Base-by-base conservation (phyloP, 92 coral and sea anemone genomes). In the Paragorgia papillata region DNA sequence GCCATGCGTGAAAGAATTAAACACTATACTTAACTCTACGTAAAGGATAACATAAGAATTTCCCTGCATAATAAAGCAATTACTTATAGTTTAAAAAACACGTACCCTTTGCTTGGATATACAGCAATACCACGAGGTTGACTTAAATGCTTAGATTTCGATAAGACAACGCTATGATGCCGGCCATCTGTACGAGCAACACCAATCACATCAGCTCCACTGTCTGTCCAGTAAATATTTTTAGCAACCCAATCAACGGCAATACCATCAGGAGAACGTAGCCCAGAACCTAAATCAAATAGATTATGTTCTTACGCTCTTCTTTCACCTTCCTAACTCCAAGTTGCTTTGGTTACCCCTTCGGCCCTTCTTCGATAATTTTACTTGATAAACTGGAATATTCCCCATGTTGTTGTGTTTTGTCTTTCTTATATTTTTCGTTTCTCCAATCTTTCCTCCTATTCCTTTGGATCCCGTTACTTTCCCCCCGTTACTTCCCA, bases 171-270 rank as follows among this genome's bases (percentile, higher is more conserved):
- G 66, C 84, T 65, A 32, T 79, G 82, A 49, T 75, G 83, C 17
- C 91, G 58, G 4, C 98, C 98, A 82, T 94, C 89, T 26, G 78
- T 84, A 6, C 98, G 87, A 18, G 94, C 86, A 3, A 94, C 97
- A 24, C 85, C 86, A 33, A 94, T 86, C 21, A 70, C 77, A 35
- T 70, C 63, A 53, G 77, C 43, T 21, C 53, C 74, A 35, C 74
- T 54, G 63, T 94, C 98, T 5, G 98, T 86, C 98, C 98, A 94
- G 84, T 91, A 94, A 21, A 94, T 55, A 57, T 94, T 90, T 63
- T 83, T 91, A 18, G 97, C 97, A 30, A 91, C 90, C 98, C 98
- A 94, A 75, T 94, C 98, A 29, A 88, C 83, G 3, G 94, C 85
- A 39, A 94, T 94, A 30, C 95, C 95, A 63, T 94, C 98, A 0